Percentiles rank a stretch among this genome's conserved stretches.
These are phyloP conservation scores for Tachuris rubrigastra DNA, from an alignment of 2,113 vertebrate species.

Conservation along the genomic window DNA sequence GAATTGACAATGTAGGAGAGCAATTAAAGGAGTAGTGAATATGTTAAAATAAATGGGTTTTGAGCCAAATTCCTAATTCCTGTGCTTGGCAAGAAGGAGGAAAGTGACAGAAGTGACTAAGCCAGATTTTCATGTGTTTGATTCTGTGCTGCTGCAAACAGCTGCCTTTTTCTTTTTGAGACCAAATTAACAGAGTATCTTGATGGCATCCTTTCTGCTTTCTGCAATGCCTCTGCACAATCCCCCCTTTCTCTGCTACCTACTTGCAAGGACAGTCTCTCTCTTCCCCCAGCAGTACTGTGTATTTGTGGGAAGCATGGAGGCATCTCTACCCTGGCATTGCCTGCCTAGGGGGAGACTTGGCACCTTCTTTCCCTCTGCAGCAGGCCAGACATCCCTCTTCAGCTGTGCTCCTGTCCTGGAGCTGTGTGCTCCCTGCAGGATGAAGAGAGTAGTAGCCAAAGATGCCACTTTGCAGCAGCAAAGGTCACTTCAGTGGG, in stretches of 20 bases:
- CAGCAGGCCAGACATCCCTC: background rate
- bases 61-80: background rate
- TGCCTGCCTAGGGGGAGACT: background rate
- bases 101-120: background rate
- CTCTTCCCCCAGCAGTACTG: background rate
- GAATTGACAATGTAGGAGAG: background rate
- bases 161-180: background rate
- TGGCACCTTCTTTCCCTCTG: fast-evolving
- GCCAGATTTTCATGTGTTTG: background rate
- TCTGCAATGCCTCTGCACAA: background rate
- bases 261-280: background rate
- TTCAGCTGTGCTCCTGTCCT: background rate
- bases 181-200: background rate
- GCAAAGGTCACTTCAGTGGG: background rate
- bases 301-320: background rate
- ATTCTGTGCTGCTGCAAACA: background rate
- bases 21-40: background rate
- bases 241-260: background rate
- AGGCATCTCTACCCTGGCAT: background rate
- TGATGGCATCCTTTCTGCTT: background rate
- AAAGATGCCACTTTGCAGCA: background rate
- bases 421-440: background rate
- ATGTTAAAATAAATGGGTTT: background rate
- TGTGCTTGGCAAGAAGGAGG: background rate
- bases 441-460: background rate